Evolutionary conservation across 2,888 invertebrate species (phyloP).

Genomic region (Mesochorus sp.): DNA sequence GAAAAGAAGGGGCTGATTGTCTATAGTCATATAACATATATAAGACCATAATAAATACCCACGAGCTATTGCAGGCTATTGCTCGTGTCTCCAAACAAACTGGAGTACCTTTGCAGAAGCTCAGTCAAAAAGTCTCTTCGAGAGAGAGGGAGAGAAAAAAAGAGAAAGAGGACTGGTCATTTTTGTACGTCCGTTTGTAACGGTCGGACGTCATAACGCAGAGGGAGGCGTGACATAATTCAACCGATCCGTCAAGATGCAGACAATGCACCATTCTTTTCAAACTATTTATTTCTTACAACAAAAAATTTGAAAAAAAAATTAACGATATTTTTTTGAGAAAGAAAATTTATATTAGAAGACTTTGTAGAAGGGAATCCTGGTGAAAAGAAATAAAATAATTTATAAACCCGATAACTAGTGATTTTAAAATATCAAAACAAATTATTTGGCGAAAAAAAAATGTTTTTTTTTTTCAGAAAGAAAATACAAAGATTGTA

Average conservation of each 20-base stretch:
- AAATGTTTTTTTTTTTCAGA: too few relatives aligned
- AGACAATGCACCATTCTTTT: slow-evolving; percentile 28
- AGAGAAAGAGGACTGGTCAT: slow-evolving; percentile 39
- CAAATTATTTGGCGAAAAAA: too few relatives aligned
- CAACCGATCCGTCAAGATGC: slow-evolving; percentile 7
- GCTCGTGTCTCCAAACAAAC: slow-evolving; percentile 60
- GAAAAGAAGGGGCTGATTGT: slow-evolving; percentile 38
- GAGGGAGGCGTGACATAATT: slow-evolving; percentile 52
- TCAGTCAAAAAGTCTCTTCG: slow-evolving; percentile 1
- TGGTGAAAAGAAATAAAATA: too few relatives aligned
- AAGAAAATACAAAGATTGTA: too few relatives aligned
- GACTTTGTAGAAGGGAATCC: too few relatives aligned
- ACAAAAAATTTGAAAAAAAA: slow-evolving; percentile 6
- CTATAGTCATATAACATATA: slow-evolving; percentile 45
- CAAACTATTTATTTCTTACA: slow-evolving; percentile 57
- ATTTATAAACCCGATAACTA: too few relatives aligned
- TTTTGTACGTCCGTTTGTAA: slow-evolving; percentile 50
- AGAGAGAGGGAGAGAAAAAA: neutral
- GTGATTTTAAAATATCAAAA: too few relatives aligned
- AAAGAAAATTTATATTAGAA: too few relatives aligned
- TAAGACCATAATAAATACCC: slow-evolving; percentile 47
- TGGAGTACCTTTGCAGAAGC: slow-evolving; percentile 47
- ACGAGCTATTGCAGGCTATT: slow-evolving; percentile 46
- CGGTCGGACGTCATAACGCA: slow-evolving; percentile 53
- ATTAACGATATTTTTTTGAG: neutral